phyloP scores from a whole-genome alignment of 2,888 invertebrate species.

The Lottia gigantea region DNA sequence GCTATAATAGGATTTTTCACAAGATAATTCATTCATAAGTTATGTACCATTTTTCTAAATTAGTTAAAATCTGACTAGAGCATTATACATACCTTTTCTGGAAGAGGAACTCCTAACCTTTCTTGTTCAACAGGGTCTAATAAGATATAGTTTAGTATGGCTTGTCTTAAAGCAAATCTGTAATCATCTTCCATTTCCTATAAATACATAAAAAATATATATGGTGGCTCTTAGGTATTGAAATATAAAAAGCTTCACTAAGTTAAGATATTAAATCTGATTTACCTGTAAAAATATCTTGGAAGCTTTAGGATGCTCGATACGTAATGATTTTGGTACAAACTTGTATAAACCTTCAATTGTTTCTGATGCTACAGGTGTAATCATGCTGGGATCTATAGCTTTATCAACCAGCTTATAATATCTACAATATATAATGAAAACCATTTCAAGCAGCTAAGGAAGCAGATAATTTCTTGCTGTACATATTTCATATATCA shows the following conservation, averaged over 20 bases:
- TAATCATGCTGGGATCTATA: conserved; percentile 60
- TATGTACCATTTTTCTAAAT: too few species aligned
- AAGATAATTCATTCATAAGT: too few species aligned
- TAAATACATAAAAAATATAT: conserved; percentile 11
- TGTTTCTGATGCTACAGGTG: conserved; percentile 52
- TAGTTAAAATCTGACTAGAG: too few species aligned
- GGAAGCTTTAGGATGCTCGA: conserved; percentile 43
- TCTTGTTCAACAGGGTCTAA: conserved; percentile 76
- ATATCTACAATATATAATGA: conserved; percentile 46
- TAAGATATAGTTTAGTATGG: conserved; percentile 77
- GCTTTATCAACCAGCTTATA: conserved; percentile 58
- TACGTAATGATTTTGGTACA: conserved; percentile 50
- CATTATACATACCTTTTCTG: conserved; percentile 49
- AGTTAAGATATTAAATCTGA: too few species aligned
- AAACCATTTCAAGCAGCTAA: neutral
- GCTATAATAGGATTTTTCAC: too few species aligned
- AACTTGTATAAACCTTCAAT: conserved; percentile 54
- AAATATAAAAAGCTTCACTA: too few species aligned
- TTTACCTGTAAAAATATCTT: conserved; percentile 54
- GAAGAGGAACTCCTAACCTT: conserved; percentile 71
- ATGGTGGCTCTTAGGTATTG: too few species aligned
- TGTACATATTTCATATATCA: neutral
- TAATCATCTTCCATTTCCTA: conserved; percentile 75
- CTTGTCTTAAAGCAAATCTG: conserved; percentile 74
- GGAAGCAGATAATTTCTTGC: too few species aligned